Conservation (phyloP, 2,888 invertebrate genomes). For the Nycteola revayana region DNA sequence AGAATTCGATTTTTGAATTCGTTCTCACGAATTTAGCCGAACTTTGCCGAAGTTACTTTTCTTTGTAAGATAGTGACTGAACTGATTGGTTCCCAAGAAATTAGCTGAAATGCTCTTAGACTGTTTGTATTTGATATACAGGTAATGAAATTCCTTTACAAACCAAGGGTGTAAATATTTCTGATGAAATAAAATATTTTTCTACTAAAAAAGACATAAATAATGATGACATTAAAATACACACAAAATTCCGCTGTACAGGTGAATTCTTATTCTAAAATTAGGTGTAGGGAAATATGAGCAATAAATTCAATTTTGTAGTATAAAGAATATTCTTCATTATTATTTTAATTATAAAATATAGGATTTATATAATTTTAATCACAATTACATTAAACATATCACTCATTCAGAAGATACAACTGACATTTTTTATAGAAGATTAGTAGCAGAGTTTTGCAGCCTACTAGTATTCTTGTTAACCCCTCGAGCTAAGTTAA, state of each 20-base stretch:
- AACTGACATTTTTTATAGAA: no score
- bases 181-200: conserved; percentile 25
- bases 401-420: no score
- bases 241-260: conserved; percentile 2
- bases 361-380: no score
- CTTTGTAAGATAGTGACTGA: conserved; percentile 12
- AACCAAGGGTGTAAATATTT: conserved; percentile 16
- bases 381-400: no score
- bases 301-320: conserved; percentile 1
- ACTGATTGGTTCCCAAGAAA: conserved; percentile 20
- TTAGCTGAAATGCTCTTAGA: conserved; percentile 21
- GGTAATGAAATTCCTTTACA: background rate
- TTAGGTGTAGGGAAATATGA: conserved; percentile 5
- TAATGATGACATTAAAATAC: background rate
- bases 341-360: no score
- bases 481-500: no score
- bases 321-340: no score
- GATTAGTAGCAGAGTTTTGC: no score
- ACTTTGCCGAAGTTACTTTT: conserved; percentile 23
- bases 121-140: conserved; percentile 20
- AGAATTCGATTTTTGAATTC: conserved; percentile 13
- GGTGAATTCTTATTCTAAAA: conserved; percentile 1
- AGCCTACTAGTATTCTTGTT: no score
- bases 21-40: conserved; percentile 29
- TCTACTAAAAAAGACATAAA: conserved; percentile 26